Base-by-base conservation (phyloP, 64 coral and sea anemone genomes). In the Porites australiensis region DNA sequence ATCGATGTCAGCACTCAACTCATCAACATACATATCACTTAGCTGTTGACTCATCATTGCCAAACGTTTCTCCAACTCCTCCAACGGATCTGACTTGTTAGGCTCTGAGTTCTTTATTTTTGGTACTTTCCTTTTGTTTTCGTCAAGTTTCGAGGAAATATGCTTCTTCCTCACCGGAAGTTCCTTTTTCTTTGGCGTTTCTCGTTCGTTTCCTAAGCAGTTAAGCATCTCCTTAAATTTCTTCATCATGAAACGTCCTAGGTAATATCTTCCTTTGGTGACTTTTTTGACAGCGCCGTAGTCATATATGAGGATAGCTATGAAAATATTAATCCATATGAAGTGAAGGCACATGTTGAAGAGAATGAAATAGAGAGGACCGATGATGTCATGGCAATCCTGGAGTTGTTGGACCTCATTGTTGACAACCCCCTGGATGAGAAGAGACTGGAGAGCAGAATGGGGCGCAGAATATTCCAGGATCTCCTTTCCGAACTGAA, bases 231-330 rank as follows among this genome's bases (percentile, higher is more conserved):
- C 89, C 53, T 74, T 91, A 3, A 83, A 15, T 21, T 70, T 79
- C 67, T 47, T 54, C 15, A 83, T 73, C 67, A 91, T 91, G 27
- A 82, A 91, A 16, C 64, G 6, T 48, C 89, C 89, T 6, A 91
- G 78, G 55, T 22, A 51, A 19, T 82, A 74, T 16, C 52, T 14
- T 43, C 27, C 21, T 11, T 70, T 70, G 13, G 47, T 22, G 50
- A 53, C 23, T 9, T 58, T 47, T 27, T 23, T 58, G 11, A 44
- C 57, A 6, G 19, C 19, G 6, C 23, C 21, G 53, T 82, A 60
- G 27, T 91, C 68, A 50, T 91, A 70, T 20, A 91, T 91, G 3
- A 91, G 70, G 14, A 91, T 91, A 50, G 80, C 58, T 5, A 91
- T 91, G 23, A 91, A 91, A 45, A 72, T 13, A 21, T 91, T 82